Conservation (phyloP, 2,797 vertebrate genomes). For the Characodon lateralis region DNA sequence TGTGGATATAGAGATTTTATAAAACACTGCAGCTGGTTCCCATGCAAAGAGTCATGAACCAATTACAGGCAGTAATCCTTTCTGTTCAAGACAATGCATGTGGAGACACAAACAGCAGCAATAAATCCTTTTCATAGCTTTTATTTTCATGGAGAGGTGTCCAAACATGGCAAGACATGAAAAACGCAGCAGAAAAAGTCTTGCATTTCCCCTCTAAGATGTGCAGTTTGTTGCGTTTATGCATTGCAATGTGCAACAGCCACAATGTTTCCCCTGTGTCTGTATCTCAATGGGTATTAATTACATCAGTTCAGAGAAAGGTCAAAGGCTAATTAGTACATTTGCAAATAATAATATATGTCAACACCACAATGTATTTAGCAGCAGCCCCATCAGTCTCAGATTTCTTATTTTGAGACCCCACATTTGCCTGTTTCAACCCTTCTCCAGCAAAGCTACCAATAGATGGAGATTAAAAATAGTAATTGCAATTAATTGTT, state of each 20-base stretch:
- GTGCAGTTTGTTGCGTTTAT: constrained; percentile 24
- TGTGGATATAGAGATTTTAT: constrained; percentile 74
- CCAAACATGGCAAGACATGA: constrained; percentile 18
- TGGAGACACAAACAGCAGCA: constrained; percentile 48
- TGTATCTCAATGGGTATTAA: constrained; percentile 32
- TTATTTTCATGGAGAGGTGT: constrained; percentile 31
- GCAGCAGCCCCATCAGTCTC: constrained; percentile 11
- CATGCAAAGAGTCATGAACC: constrained; percentile 69
- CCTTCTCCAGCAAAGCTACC: constrained; percentile 10
- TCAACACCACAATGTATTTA: constrained; percentile 6
- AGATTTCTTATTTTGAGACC: constrained; percentile 13
- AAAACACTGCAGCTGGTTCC: constrained; percentile 62
- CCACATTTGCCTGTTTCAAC: constrained; percentile 16
- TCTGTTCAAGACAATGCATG: constrained; percentile 59
- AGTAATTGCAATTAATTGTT: constrained; percentile 23
- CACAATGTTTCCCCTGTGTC: not conserved
- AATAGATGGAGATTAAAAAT: constrained; percentile 8
- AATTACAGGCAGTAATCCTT: constrained; percentile 78
- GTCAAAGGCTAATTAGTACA: constrained; percentile 29
- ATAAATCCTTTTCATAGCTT: constrained; percentile 50
- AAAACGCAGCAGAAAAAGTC: constrained; percentile 25
- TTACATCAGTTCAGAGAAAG: constrained; percentile 8
- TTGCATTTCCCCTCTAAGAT: constrained; percentile 25
- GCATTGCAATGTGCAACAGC: constrained; percentile 2
- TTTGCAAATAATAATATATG: constrained; percentile 28